Percentiles rank a stretch among this genome's conserved stretches.
phyloP scores from a whole-genome alignment of 2,888 invertebrate species.

The Dioctria rufipes region DNA sequence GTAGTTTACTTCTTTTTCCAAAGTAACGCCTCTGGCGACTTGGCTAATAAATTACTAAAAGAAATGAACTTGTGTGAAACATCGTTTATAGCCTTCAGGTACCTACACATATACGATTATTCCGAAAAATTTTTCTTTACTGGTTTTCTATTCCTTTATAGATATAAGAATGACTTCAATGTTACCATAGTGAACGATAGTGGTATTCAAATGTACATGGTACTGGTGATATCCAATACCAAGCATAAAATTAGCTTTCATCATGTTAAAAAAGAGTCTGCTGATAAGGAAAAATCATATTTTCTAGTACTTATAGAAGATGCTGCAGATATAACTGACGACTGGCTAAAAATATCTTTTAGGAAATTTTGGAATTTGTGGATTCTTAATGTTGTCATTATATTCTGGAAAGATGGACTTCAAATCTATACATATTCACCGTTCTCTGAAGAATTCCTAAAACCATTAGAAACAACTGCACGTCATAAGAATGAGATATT shows the following conservation, averaged over 20 bases:
- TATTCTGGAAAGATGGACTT: constrained; percentile 66
- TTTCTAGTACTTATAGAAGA: constrained; percentile 66
- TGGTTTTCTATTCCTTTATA: not conserved
- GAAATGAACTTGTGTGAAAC: constrained; percentile 65
- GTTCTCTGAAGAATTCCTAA: constrained; percentile 71
- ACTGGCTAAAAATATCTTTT: constrained; percentile 72
- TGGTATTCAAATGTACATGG: constrained; percentile 67
- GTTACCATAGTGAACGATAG: constrained; percentile 65
- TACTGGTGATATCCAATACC: constrained; percentile 66
- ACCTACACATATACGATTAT: not conserved
- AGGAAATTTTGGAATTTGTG: constrained; percentile 73
- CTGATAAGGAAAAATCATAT: constrained; percentile 66
- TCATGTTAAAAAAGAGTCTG: constrained; percentile 66
- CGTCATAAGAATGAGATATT: constrained; percentile 64
- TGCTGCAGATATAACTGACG: constrained; percentile 54
- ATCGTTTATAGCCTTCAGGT: constrained; percentile 66
- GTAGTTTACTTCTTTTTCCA: constrained; percentile 67
- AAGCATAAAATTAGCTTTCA: constrained; percentile 64
- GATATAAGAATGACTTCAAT: not conserved
- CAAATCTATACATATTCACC: constrained; percentile 74
- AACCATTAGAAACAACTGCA: constrained; percentile 62
- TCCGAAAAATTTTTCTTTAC: too few relatives aligned
- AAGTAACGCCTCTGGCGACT: constrained; percentile 63
- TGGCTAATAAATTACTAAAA: constrained; percentile 64
- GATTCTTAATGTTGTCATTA: constrained; percentile 72